These are phyloP conservation scores for Ptychadena robeensis DNA, from an alignment of 2,797 vertebrate genomes.

Conservation along the genomic window DNA sequence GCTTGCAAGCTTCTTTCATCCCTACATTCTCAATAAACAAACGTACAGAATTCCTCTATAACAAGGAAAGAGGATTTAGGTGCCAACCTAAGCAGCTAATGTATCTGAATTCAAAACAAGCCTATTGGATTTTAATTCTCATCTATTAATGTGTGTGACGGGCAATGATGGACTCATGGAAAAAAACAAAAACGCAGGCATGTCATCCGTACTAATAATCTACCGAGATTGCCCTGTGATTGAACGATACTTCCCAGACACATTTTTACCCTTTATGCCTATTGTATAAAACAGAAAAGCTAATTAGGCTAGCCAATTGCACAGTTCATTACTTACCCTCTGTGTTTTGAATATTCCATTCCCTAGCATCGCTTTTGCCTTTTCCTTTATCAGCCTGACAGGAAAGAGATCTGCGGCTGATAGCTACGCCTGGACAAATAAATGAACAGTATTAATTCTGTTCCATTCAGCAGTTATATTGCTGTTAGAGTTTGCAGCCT, in stretches of 20 bases:
- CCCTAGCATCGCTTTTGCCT: not conserved
- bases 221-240: slow-evolving; percentile 19
- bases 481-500: slow-evolving; percentile 51
- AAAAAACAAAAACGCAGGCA: not conserved
- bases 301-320: slow-evolving; percentile 24
- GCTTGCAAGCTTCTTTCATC: not conserved
- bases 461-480: slow-evolving; percentile 48
- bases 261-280: not conserved
- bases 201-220: slow-evolving; percentile 30
- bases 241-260: slow-evolving; percentile 19
- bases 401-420: slow-evolving; percentile 15
- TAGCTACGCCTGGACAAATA: not conserved
- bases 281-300: slow-evolving; percentile 21
- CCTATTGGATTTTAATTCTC: not conserved
- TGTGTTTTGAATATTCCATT: slow-evolving; percentile 5
- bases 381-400: slow-evolving; percentile 15
- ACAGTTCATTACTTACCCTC: slow-evolving; percentile 50
- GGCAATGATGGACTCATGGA: not conserved
- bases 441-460: slow-evolving; percentile 3
- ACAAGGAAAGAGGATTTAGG: not conserved
- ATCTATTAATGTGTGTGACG: not conserved
- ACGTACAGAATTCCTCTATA: not conserved
- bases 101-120: not conserved
- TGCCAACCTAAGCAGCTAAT: not conserved
- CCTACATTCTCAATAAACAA: not conserved